These are phyloP conservation scores for Lagorchestes hirsutus DNA, from an alignment of 2,797 vertebrate genomes.

Conservation along the genomic window DNA sequence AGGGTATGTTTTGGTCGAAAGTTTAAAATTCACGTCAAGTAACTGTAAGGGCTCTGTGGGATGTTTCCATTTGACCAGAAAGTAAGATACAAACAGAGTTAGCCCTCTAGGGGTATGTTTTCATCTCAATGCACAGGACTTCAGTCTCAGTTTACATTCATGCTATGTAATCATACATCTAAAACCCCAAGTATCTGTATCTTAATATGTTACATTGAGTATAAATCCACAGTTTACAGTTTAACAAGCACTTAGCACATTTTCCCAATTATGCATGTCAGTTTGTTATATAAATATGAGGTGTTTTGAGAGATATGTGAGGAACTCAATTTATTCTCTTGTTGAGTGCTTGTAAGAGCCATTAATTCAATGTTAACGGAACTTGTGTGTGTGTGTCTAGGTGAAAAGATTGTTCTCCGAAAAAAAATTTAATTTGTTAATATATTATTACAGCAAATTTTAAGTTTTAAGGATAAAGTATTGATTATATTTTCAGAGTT, in stretches of 20 bases:
- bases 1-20: conserved; percentile 49
- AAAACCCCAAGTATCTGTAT: conserved; percentile 40
- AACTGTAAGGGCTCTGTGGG: conserved; percentile 10
- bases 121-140: neutral
- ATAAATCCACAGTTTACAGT: neutral
- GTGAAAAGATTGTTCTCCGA: neutral
- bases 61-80: conserved; percentile 62
- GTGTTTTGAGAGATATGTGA: conserved; percentile 15
- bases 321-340: conserved; percentile 33
- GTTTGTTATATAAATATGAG: conserved; percentile 49
- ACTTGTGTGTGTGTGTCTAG: conserved; percentile 51
- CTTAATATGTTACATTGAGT: conserved; percentile 29
- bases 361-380: conserved; percentile 58
- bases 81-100: conserved; percentile 59
- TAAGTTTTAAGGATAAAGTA: conserved; percentile 23
- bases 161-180: conserved; percentile 8
- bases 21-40: neutral
- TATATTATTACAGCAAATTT: conserved; percentile 38
- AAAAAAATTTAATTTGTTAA: conserved; percentile 28
- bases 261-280: conserved; percentile 49
- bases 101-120: conserved; percentile 51
- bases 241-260: conserved; percentile 29
- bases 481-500: conserved; percentile 1
- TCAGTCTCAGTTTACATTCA: conserved; percentile 39
- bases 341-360: conserved; percentile 45